Evolutionary conservation across 2,888 invertebrate species (phyloP).

Genomic region (Hyposoter dolosus): DNA sequence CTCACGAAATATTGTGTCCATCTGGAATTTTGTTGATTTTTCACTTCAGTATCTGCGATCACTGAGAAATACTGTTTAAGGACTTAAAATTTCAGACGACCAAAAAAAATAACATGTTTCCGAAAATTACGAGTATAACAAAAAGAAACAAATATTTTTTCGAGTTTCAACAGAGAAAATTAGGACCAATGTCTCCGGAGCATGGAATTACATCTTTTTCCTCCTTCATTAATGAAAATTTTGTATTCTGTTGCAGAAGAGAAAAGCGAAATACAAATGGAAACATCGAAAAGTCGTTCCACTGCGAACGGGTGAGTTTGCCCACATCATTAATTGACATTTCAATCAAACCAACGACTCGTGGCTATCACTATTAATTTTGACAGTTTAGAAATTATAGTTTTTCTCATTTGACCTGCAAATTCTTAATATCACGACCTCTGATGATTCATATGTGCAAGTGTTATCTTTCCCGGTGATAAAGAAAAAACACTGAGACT

Average conservation of each 20-base stretch:
- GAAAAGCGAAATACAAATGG: conserved; percentile 14
- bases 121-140: too few relatives aligned
- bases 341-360: not conserved
- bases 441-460: not conserved
- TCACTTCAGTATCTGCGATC: too few relatives aligned
- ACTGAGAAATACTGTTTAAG: not conserved
- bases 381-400: not conserved
- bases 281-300: conserved; percentile 38
- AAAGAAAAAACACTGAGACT: not conserved
- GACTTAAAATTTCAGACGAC: not conserved
- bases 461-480: not conserved
- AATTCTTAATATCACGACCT: not conserved
- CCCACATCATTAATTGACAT: not conserved
- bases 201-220: not conserved
- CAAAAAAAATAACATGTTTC: too few relatives aligned
- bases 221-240: not conserved
- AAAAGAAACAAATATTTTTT: not conserved
- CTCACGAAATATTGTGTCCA: not conserved
- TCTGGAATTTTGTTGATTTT: conserved; percentile 1
- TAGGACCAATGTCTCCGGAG: not conserved
- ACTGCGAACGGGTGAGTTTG: conserved; percentile 34
- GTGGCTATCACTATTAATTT: not conserved
- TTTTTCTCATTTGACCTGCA: not conserved
- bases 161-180: not conserved
- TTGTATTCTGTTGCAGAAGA: conserved; percentile 38